These are phyloP conservation scores for Nesometra sesokonis DNA, from an alignment of 35 echinoderm and acorn worm genomes.

Conservation along the genomic window DNA sequence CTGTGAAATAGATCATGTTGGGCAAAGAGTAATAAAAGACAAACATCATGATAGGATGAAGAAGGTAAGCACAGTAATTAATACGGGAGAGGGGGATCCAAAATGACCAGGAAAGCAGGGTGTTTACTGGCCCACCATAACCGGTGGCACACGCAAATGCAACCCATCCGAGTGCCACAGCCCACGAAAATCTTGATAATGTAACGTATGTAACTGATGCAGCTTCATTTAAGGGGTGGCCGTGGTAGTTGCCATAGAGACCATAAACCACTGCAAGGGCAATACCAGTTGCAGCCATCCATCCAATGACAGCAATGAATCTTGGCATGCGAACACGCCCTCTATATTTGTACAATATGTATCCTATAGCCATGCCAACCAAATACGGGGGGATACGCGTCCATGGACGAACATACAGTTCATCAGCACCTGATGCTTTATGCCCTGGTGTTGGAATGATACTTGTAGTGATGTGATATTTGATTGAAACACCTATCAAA, in stretches of 20 bases:
- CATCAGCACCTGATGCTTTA: no score
- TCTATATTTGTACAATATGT: no score
- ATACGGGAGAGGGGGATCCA: conserved; percentile 64
- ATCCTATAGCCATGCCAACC: no score
- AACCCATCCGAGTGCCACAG: conserved; percentile 55
- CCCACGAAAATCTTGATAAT: conserved; percentile 70
- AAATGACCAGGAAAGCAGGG: conserved; percentile 48
- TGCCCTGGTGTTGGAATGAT: no score
- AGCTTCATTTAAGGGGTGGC: neutral
- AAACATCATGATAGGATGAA: conserved; percentile 68
- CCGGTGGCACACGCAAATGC: no score
- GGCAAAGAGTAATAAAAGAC: neutral
- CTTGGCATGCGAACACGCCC: no score
- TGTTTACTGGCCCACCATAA: no score
- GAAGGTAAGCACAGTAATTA: conserved; percentile 66
- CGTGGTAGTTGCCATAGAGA: neutral
- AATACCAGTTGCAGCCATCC: neutral
- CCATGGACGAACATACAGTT: no score
- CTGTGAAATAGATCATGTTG: neutral
- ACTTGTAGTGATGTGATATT: no score
- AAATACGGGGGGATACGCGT: no score
- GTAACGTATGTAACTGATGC: conserved; percentile 41
- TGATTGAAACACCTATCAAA: no score
- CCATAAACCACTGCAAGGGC: neutral
- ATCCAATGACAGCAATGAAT: conserved; percentile 1